Evolutionary conservation across 2,797 vertebrate species (phyloP), one percentile per base, ranked within the genome.

Genomic region (Strix occidentalis): DNA sequence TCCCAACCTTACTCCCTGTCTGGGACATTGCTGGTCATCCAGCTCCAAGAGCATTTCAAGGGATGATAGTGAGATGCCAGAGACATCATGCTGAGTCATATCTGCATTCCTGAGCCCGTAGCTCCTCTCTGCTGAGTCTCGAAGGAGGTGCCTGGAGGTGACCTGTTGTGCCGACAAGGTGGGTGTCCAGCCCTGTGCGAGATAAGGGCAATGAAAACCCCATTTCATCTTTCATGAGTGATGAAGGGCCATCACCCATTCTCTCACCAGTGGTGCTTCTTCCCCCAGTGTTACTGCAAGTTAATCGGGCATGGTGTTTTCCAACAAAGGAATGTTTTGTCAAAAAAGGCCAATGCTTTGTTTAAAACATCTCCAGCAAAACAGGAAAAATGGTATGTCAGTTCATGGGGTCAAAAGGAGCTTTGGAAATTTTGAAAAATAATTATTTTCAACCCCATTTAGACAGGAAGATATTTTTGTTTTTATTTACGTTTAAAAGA

Each of bases 101-200:
- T n/a, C 66, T 81, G 53, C 77, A 13, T n/a, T 71, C 56, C 79
- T 37, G 35, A 78, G 46, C 26, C 58, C 1, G 0, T 0, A 37
- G 31, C 26, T 91, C 11, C 69, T 90, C 61, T 80, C 63, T 65
- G 18, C 41, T 77, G 53, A 4, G 3, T 79, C 50, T 72, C 43
- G 23, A 15, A 57, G 33, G 31, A 48, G 12, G 7, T 39, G 28
- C 39, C 50, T 78, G 56, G 26, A 39, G 20, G 45, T 58, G 60
- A 31, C 18, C 51, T 85, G 41, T 6, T 46, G 53, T 28, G 16
- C 19, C 23, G 50, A 10, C 1, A 20, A 70, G 35, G 16, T 43
- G n/a, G 9, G 26, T 0, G 0, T 35, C 53, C 45, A 79, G 3
- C 20, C 53, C 23, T 3, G 1, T 6, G 28, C 1, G 2, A 88